Conservation (phyloP, 1,140 invertebrate genomes). For the Drosophila melanogaster region Release_6_plus_ISO1_MT NT_033777.3:12467501-12468000, state of each 20-base stretch:
- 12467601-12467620: not conserved
- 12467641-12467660: no score
- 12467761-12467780: slow-evolving; percentile 61
- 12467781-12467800: slow-evolving; percentile 56
- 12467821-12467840: slow-evolving; percentile 56
- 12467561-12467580: slow-evolving; percentile 10
- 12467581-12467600: not conserved
- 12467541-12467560: slow-evolving; percentile 89
- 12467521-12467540: slow-evolving; percentile 91
- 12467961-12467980: not conserved
- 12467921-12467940: slow-evolving; percentile 1
- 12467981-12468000: slow-evolving; percentile 7
- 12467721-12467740: slow-evolving; percentile 35
- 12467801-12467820: slow-evolving; percentile 48
- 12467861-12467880: slow-evolving; percentile 37
- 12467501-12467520: slow-evolving; percentile 92
- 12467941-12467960: slow-evolving; percentile 1
- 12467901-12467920: not conserved
- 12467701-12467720: slow-evolving; percentile 21
- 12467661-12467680: not conserved
- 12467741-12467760: slow-evolving; percentile 40
- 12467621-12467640: not conserved
- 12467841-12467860: slow-evolving; percentile 52
- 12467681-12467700: slow-evolving; percentile 1
- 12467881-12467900: not conserved